phyloP scores from a whole-genome alignment of 1,140 invertebrate species.

The Geopemphigus sp. region DNA sequence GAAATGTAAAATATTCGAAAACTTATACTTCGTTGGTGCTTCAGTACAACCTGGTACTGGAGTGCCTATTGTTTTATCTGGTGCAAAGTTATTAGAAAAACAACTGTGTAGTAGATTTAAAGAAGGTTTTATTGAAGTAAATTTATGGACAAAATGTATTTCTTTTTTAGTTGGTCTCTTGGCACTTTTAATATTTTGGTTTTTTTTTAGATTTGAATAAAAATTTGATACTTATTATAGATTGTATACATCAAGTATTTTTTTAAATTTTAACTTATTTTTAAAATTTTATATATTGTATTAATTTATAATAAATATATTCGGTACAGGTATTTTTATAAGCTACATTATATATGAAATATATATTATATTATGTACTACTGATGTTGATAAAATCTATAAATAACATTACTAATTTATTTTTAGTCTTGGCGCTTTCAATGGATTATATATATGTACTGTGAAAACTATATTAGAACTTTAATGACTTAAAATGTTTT shows the following conservation, averaged over 20 bases:
- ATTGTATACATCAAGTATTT: too few relatives aligned
- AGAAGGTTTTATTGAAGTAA: not conserved
- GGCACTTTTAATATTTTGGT: not conserved
- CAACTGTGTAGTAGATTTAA: slow-evolving; percentile 23
- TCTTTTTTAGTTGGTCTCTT: slow-evolving; percentile 27
- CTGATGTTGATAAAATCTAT: too few relatives aligned
- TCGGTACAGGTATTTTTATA: too few relatives aligned
- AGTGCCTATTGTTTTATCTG: slow-evolving; percentile 33
- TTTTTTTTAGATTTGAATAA: not conserved
- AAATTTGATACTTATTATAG: too few relatives aligned
- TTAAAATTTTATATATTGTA: too few relatives aligned
- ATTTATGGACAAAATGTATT: not conserved
- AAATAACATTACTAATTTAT: too few relatives aligned
- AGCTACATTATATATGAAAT: too few relatives aligned
- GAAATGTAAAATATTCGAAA: slow-evolving; percentile 46
- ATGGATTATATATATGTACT: not conserved
- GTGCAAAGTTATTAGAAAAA: slow-evolving; percentile 18
- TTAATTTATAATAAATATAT: too few relatives aligned
- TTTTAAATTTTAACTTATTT: too few relatives aligned
- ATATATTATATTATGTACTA: too few relatives aligned
- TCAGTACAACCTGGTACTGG: slow-evolving; percentile 30
- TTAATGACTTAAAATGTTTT: too few relatives aligned
- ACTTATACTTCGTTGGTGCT: slow-evolving; percentile 40
- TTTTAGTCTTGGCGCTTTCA: not conserved
- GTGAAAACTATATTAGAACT: not conserved